These are phyloP conservation scores for Neelides sp. DNA, from an alignment of 1,140 invertebrate species.

Conservation along the genomic window DNA sequence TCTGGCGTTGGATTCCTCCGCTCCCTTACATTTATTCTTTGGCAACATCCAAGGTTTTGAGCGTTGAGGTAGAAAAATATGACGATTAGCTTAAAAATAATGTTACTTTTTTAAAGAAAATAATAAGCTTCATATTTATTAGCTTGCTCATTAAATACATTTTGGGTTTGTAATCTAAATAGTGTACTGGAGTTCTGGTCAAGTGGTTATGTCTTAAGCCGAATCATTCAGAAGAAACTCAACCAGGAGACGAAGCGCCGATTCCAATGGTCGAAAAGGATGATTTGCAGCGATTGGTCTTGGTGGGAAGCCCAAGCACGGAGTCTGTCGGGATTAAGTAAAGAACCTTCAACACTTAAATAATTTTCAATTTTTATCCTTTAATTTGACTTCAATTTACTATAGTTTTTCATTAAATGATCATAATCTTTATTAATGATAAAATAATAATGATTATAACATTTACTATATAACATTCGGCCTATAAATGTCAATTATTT, in stretches of 20 bases:
- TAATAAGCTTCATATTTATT: neutral
- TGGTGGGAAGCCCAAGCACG: constrained; percentile 17
- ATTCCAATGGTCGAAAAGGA: too few relatives aligned
- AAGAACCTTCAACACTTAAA: too few relatives aligned
- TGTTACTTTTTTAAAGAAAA: neutral
- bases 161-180: neutral
- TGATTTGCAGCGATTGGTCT: too few relatives aligned
- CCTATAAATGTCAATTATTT: too few relatives aligned
- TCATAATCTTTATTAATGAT: too few relatives aligned
- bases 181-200: constrained; percentile 6
- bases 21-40: constrained; percentile 14
- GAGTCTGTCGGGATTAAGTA: constrained; percentile 19
- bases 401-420: too few relatives aligned
- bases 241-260: neutral
- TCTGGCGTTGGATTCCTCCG: constrained; percentile 14
- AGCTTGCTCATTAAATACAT: neutral
- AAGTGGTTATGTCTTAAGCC: constrained; percentile 16
- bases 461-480: too few relatives aligned
- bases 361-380: too few relatives aligned
- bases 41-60: neutral
- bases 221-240: too few relatives aligned
- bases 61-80: constrained; percentile 15
- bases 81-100: too few relatives aligned
- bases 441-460: too few relatives aligned
- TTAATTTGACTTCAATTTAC: too few relatives aligned